A percentile compares a stretch with the other conserved stretches of the same genome.
phyloP scores from a whole-genome alignment of 1,140 invertebrate species.

The Magallana gigas region DNA sequence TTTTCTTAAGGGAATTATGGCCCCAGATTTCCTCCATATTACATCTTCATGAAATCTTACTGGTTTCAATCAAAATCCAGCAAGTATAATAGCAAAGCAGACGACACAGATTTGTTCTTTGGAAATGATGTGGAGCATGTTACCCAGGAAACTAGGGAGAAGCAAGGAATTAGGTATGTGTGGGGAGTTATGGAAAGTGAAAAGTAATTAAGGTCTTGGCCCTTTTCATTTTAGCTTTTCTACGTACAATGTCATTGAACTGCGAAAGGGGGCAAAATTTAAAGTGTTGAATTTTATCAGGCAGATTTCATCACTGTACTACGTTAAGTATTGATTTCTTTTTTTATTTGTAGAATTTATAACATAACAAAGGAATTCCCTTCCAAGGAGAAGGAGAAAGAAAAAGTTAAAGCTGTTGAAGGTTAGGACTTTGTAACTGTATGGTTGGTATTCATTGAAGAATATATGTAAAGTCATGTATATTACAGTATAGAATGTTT shows the following conservation, averaged over 20 bases:
- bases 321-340: neutral
- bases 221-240: too few species aligned
- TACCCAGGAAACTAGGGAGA: constrained; percentile 49
- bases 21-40: constrained; percentile 60
- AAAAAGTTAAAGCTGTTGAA: constrained; percentile 71
- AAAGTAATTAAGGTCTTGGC: too few species aligned
- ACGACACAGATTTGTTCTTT: constrained; percentile 44
- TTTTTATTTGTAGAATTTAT: constrained; percentile 80
- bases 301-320: too few species aligned
- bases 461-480: too few species aligned
- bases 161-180: constrained; percentile 57
- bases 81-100: neutral
- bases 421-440: constrained; percentile 76
- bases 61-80: constrained; percentile 79
- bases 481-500: too few species aligned
- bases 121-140: constrained; percentile 55
- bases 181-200: neutral
- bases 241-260: too few species aligned
- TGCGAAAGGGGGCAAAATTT: too few species aligned
- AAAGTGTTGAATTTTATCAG: too few species aligned
- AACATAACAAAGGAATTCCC: constrained; percentile 86
- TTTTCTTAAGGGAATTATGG: constrained; percentile 85
- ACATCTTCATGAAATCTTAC: constrained; percentile 86
- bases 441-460: too few species aligned
- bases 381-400: constrained; percentile 68